These are phyloP conservation scores for Buathra laborator DNA, from an alignment of 2,888 invertebrate species.

Conservation along the genomic window DNA sequence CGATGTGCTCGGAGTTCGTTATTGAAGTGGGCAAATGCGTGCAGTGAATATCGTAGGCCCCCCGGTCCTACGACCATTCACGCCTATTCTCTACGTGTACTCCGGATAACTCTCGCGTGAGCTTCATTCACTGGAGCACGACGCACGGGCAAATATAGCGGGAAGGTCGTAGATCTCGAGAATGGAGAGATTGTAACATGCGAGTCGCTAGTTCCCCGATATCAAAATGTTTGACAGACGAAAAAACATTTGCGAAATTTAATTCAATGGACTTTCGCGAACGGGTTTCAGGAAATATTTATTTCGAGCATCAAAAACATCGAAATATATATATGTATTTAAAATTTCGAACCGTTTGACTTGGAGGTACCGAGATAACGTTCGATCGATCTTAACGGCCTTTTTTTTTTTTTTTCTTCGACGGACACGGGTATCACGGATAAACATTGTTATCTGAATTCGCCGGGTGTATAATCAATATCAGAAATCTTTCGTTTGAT, in stretches of 20 bases:
- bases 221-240: conserved; percentile 1
- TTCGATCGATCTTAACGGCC: conserved; percentile 41
- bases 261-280: not conserved
- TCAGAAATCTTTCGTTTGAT: not conserved
- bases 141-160: conserved; percentile 62
- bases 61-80: conserved; percentile 79
- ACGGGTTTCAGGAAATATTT: not conserved
- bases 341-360: not conserved
- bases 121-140: conserved; percentile 77
- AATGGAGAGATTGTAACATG: conserved; percentile 49
- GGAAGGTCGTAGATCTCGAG: conserved; percentile 65
- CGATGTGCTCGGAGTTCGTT: conserved; percentile 60
- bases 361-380: conserved; percentile 53
- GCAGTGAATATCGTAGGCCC: conserved; percentile 63
- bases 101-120: conserved; percentile 74
- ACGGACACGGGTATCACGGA: not conserved
- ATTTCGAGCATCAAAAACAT: not conserved
- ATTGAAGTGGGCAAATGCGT: conserved; percentile 63
- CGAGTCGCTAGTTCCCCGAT: conserved; percentile 32
- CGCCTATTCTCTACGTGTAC: conserved; percentile 75
- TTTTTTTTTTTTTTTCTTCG: conserved; percentile 12
- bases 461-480: not conserved
- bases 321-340: not conserved
- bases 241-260: not conserved
- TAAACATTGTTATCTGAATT: conserved; percentile 8